Conservation (phyloP, 2,113 vertebrate genomes). For the Eudyptes chrysolophus region DNA sequence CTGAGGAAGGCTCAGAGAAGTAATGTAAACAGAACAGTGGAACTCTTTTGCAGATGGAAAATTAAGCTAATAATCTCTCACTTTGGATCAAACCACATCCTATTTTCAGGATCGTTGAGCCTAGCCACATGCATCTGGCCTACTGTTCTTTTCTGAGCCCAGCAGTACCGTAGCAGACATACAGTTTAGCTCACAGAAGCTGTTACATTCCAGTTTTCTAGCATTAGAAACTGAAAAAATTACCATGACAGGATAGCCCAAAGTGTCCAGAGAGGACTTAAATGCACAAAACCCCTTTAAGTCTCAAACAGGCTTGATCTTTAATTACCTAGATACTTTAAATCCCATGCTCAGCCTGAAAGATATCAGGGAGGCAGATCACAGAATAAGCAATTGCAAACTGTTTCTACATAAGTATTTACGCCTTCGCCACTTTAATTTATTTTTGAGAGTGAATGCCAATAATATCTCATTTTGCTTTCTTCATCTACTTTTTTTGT, state of each 20-base stretch:
- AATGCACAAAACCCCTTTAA: neutral
- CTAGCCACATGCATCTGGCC: neutral
- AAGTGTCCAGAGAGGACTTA: neutral
- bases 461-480: neutral
- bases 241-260: neutral
- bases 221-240: neutral
- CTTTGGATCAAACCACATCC: constrained; percentile 51
- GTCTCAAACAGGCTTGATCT: neutral
- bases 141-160: neutral
- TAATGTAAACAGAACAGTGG: constrained; percentile 26
- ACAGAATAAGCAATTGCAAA: neutral
- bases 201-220: neutral
- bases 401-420: neutral
- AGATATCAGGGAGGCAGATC: neutral
- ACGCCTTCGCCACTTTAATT: neutral
- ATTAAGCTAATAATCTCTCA: constrained; percentile 40
- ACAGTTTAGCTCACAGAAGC: neutral
- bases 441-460: neutral
- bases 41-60: constrained; percentile 40
- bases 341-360: neutral
- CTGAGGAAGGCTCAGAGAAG: neutral
- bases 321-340: neutral
- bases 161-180: neutral
- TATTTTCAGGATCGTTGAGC: constrained; percentile 36
- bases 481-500: neutral